A percentile compares a stretch with the other conserved stretches of the same genome.
These are phyloP conservation scores for Campylorhamphus procurvoides DNA, from an alignment of 2,113 vertebrate species.

Conservation along the genomic window DNA sequence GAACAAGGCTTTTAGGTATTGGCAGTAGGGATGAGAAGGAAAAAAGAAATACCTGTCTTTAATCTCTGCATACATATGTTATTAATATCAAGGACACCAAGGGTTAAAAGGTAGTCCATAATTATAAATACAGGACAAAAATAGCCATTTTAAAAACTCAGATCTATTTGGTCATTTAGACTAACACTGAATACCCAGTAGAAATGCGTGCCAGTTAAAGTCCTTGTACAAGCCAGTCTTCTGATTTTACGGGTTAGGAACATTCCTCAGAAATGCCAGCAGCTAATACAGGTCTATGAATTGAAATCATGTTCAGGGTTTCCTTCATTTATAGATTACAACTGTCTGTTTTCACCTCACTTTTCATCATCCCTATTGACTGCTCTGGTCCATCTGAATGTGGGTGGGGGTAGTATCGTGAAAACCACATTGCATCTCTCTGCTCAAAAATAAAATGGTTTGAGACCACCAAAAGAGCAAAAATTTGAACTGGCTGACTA, in stretches of 20 bases:
- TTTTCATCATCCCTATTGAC: not conserved
- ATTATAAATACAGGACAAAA: not conserved
- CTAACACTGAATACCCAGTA: not conserved
- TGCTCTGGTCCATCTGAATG: not conserved
- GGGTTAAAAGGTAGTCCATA: not conserved
- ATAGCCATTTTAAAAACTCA: not conserved
- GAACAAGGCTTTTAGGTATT: not conserved
- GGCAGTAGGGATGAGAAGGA: not conserved
- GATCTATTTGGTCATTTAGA: not conserved
- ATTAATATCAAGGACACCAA: not conserved
- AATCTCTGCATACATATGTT: not conserved
- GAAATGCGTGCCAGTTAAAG: not conserved
- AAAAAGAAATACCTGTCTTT: not conserved
- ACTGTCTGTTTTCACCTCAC: not conserved
- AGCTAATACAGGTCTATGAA: fast-evolving
- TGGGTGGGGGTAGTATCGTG: not conserved
- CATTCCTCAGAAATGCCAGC: not conserved
- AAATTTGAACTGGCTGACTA: not conserved
- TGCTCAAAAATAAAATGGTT: not conserved
- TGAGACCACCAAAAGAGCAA: not conserved
- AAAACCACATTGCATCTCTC: not conserved
- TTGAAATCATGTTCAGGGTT: not conserved
- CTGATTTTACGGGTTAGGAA: not conserved
- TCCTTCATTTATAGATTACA: not conserved
- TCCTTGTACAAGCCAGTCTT: not conserved